Base-by-base conservation (phyloP, 2,888 invertebrate genomes). In the Eledona agricola region DNA sequence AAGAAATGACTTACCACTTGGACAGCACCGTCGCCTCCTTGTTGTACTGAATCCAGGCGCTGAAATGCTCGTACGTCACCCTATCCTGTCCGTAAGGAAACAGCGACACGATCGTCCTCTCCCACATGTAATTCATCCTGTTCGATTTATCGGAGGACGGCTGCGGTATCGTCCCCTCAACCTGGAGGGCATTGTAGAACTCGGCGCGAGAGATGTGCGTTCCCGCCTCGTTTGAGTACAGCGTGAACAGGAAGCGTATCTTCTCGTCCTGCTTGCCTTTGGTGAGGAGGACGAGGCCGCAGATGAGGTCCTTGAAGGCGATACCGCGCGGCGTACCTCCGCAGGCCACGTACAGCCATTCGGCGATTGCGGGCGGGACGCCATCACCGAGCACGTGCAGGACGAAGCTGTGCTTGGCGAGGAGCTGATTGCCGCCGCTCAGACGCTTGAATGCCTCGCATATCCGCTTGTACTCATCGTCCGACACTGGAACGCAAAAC, bases 391-490 rank as follows among this genome's bases (percentile, higher is more conserved):
- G 79, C 40, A 94, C 93, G 77, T 93, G 91, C 71, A 87, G 86
- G 45, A 87, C 85, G 76, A 95, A 94, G 26, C 87, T 85, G 69
- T 84, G 84, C 67, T 88, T 85, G 67, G 87, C 86, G 71, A 91
- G 80, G 63, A 84, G 79, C 64, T 81, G 80, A 49, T 83, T 82
- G 12, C 85, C 86, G 70, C 89, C 88, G 45, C 91, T 88, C 63
- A 89, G 85, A 71, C 90, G 83, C 73, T 92, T 92, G 76, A 93
- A 94, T 32, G 93, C 91, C 77, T 93, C 93, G 71, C 88, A 88
- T 51, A 94, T 83, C 63, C 93, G 83, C 73, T 89, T 88, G 66
- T 88, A 80, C 77, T 94, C 94, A 61, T 83, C 83, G 72, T 93
- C 93, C 64, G 87, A 85, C 74, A 94, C 94, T 94, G 79, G 42